Evolutionary conservation across 2,797 vertebrate genomes (phyloP), one percentile per base, ranked within the genome.

Genomic region (Manis pentadactyla): DNA sequence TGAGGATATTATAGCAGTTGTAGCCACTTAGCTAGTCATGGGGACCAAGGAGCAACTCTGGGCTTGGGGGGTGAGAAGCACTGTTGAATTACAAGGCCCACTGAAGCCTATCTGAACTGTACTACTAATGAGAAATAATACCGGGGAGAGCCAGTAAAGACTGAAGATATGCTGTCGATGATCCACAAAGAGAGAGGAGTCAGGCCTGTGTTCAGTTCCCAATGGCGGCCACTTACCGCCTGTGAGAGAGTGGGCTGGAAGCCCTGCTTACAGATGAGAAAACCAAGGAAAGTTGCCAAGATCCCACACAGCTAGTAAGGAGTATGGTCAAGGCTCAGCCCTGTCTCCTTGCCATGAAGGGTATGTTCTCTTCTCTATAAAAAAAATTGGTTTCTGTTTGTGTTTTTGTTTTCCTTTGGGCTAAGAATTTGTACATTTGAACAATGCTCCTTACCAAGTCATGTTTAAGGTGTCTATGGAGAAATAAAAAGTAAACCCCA

Each of bases 401-500:
- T 53, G 17, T 34, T 77, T 85, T 66, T 49, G 27, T 14, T 84
- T 84, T 69, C 59, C 59, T 81, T 55, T 95, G 59, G 64, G 23
- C 53, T 73, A 57, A 79, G 29, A 79, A 61, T 29, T 10, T 59
- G 78, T 34, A 81, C 6, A 68, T 79, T 74, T 93, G n/a, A 93
- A 96, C 71, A 55, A n/a, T 66, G 19, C 23, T 86, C 18, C 57
- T 74, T n/a, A 84, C 39, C 31, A 66, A 51, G 15, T 13, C 55
- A 27, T n/a, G 31, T 71, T 34, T 73, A 82, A 83, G 34, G 34
- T n/a, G 0, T 34, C 71, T 21, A 25, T 1, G 2, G 10, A 90
- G 84, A 81, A 31, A 2, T 37, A 18, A 73, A 97, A 92, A 84
- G 49, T 51, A 84, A 89, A 14, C n/a, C 34, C 18, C n/a, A 53